Evolutionary conservation across 1,140 invertebrate genomes (phyloP), one percentile per base, ranked within the genome.

Genomic region (Antheraea mylitta): DNA sequence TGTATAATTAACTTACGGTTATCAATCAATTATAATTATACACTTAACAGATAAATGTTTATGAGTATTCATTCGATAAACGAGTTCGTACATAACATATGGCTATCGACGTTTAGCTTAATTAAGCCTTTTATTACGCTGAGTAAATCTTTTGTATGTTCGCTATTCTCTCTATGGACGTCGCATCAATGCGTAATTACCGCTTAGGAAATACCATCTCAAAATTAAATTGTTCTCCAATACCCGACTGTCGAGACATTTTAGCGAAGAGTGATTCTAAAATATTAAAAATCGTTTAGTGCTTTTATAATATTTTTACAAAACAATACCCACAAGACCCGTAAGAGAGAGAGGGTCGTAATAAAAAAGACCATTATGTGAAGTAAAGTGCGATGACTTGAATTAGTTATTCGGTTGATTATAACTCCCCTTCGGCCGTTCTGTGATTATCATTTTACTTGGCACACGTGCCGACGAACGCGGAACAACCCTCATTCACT

Each of bases 391-490:
- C 80, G 85, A 81, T 84, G 83, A 86, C 79, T 89, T 85, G 87
- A 90, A 91, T 90, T 91, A 89, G 88, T 89, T 87, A 91, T 91
- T 86, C 86, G 89, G 87, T 89, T 86, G 83, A 90, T 89, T 89
- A 87, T 80, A 73, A 78, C 73, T 85, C 88, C 86, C 88, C 88
- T 85, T 72, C 72, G 86, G 87, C 82, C 83, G 89, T 83, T 90
- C 85, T 87, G 87, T 90, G 83, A 90, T 90, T 92, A 90, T 87
- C 85, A 78, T 86, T 90, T 89, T 82, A 82, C 74, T 80, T 63
- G 71, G 72, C 71, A 81, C 88, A 90, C 88, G 90, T 92, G 90
- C 77, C 86, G 79, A 66, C 77, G 75, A 79, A 76, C 73, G 79
- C 78, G 73, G 67, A 72, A 70, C 71, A 78, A 78, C 85, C 86